Conservation (phyloP, 2,797 vertebrate genomes). For the Sphenodon punctatus region DNA sequence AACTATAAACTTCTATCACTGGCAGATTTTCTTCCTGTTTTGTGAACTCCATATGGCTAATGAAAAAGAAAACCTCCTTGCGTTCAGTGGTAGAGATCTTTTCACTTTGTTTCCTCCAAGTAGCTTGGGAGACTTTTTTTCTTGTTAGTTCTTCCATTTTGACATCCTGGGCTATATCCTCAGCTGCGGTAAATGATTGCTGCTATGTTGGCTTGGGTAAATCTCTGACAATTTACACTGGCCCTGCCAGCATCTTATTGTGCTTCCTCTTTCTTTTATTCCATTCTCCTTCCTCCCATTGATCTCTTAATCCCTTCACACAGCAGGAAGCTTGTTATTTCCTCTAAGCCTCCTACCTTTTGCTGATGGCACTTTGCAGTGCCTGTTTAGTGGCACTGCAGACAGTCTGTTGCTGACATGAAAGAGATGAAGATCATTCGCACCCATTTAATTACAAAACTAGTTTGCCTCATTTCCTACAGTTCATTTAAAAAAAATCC, state of each 20-base stretch:
- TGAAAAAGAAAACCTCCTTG: no score
- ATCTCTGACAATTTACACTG: no score
- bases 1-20: neutral
- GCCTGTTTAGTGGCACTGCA: neutral
- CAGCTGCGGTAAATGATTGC: neutral
- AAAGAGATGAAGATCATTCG: no score
- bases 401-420: neutral
- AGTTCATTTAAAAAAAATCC: no score
- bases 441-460: neutral
- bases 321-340: constrained; percentile 26
- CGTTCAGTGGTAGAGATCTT: no score
- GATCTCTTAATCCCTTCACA: constrained; percentile 30
- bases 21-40: neutral
- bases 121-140: neutral
- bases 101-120: neutral
- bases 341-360: constrained; percentile 7
- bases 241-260: neutral
- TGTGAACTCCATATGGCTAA: no score
- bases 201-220: no score
- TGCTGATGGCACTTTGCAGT: neutral
- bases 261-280: neutral
- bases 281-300: neutral
- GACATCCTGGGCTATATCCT: neutral
- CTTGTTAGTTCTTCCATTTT: neutral
- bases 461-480: neutral